Evolutionary conservation across 2,888 invertebrate species (phyloP).

Genomic region (Eurytoma adleriae): DNA sequence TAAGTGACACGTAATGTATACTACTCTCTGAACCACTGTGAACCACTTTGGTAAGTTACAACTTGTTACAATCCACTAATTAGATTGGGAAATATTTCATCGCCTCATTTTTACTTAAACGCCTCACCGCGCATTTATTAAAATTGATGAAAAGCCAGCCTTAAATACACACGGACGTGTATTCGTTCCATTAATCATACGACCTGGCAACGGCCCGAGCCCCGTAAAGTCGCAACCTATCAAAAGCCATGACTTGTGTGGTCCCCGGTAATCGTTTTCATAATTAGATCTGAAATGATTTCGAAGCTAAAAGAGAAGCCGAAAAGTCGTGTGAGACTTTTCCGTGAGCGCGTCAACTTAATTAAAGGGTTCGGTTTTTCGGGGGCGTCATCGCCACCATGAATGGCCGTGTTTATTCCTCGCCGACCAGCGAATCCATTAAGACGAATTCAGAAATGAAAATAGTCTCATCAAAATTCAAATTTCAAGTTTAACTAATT

Average conservation of each 20-base stretch:
- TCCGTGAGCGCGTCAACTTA: constrained; percentile 32
- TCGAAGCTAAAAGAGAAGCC: constrained; percentile 13
- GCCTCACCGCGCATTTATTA: background rate
- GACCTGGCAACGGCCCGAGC: background rate
- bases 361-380: constrained; percentile 50
- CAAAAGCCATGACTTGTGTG: constrained; percentile 36
- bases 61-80: background rate
- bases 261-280: constrained; percentile 5
- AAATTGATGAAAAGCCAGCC: constrained; percentile 14
- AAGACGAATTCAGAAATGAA: too few species aligned
- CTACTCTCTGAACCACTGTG: background rate
- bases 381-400: background rate
- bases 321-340: constrained; percentile 27
- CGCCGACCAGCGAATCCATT: too few species aligned
- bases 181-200: constrained; percentile 19
- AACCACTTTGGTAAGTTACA: constrained; percentile 1
- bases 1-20: background rate
- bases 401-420: constrained; percentile 1
- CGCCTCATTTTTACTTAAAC: background rate
- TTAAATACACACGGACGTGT: constrained; percentile 1
- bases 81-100: constrained; percentile 1
- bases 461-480: too few species aligned
- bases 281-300: constrained; percentile 23
- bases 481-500: too few species aligned
- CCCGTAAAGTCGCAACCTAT: constrained; percentile 14